A percentile compares a stretch with the other conserved stretches of the same genome.
Conservation (phyloP, 2,113 vertebrate genomes). For the Hippocampus abdominalis region DNA sequence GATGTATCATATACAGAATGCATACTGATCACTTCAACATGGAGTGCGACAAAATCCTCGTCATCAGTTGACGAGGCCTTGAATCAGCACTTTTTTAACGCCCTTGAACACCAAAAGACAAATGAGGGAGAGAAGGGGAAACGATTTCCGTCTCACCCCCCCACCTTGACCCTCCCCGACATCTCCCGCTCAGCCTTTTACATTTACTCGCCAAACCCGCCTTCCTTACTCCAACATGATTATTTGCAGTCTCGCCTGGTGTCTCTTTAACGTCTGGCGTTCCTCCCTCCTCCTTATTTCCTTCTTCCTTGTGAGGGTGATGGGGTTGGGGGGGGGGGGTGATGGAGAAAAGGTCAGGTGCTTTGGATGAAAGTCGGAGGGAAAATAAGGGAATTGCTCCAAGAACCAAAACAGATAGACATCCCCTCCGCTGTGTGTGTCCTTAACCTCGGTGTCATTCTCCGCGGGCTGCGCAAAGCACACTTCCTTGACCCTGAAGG, state of each 20-base stretch:
- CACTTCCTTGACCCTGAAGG: conserved; percentile 37
- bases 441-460: conserved; percentile 34
- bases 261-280: conserved; percentile 4
- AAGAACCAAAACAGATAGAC: conserved; percentile 31
- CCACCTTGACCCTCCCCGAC: conserved; percentile 23
- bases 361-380: conserved; percentile 27
- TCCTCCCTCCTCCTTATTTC: conserved; percentile 18
- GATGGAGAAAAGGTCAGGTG: conserved; percentile 38
- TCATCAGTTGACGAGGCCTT: too few species aligned
- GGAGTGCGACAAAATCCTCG: too few species aligned
- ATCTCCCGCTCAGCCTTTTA: conserved; percentile 25
- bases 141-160: conserved; percentile 9
- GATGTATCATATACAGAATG: too few species aligned
- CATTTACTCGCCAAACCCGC: conserved; percentile 1
- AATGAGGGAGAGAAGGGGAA: neutral
- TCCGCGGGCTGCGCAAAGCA: conserved; percentile 29
- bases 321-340: conserved; percentile 26
- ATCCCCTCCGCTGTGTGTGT: conserved; percentile 24
- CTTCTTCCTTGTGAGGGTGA: conserved; percentile 11
- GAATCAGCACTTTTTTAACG: neutral
- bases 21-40: too few species aligned
- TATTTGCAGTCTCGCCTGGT: conserved; percentile 14
- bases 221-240: conserved; percentile 22
- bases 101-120: conserved; percentile 23
- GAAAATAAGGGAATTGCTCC: conserved; percentile 5